phyloP scores from a whole-genome alignment of 2,797 vertebrate species.

The Smutsia temminckii region DNA sequence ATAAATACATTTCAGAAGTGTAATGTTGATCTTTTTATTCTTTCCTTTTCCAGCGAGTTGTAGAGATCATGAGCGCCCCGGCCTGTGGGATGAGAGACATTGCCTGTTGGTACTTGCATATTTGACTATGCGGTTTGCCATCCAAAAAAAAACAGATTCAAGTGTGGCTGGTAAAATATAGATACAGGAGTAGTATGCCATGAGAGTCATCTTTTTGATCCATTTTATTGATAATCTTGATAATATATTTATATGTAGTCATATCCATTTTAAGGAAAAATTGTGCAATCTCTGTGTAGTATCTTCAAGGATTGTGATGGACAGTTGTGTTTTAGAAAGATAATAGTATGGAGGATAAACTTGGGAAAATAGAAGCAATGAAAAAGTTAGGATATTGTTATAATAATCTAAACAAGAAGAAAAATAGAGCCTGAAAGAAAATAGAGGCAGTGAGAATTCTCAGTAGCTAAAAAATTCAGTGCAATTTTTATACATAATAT shows the following conservation, averaged over 20 bases:
- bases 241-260: not conserved
- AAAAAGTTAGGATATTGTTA: not conserved
- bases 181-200: not conserved
- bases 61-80: not conserved
- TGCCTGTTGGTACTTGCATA: not conserved
- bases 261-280: not conserved
- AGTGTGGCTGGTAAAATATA: not conserved
- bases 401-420: not conserved
- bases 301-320: not conserved
- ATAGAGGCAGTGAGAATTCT: not conserved
- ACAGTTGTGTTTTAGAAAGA: not conserved
- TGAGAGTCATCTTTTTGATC: not conserved
- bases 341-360: not conserved
- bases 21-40: conserved; percentile 29
- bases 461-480: not conserved
- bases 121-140: not conserved
- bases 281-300: not conserved
- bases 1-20: conserved; percentile 47
- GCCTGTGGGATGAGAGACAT: not conserved
- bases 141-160: not conserved
- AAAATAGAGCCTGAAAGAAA: not conserved
- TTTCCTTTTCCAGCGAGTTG: conserved; percentile 45
- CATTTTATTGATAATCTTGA: not conserved
- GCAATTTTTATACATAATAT: not conserved
- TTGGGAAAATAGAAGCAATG: not conserved